Percentiles rank a stretch among this genome's conserved stretches.
Conservation (phyloP, 2,113 vertebrate genomes). For the Nicator chloris region DNA sequence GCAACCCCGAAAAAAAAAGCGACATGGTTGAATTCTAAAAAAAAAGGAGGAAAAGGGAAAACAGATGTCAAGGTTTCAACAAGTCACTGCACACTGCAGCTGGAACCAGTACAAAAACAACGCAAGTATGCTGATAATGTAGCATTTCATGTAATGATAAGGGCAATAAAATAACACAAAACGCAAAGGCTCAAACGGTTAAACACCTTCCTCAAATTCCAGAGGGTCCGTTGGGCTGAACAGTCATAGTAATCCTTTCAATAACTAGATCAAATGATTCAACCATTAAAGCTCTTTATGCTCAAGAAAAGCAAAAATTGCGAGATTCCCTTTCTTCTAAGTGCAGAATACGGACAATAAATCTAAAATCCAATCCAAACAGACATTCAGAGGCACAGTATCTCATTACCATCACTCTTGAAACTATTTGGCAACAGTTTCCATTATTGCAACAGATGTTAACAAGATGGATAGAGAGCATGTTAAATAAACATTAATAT, state of each 20-base stretch:
- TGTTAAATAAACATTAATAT: conserved; percentile 29
- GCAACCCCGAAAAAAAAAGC: not conserved
- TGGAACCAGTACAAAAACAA: conserved; percentile 29
- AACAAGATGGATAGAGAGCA: conserved; percentile 17
- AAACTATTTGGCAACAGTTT: conserved; percentile 22
- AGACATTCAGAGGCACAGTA: not conserved
- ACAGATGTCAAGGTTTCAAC: conserved; percentile 46
- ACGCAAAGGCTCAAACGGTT: not conserved
- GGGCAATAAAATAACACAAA: conserved; percentile 46
- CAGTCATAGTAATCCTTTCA: conserved; percentile 2
- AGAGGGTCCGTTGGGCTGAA: not conserved
- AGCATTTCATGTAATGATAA: conserved; percentile 31
- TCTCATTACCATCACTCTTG: not conserved
- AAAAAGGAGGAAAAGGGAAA: conserved; percentile 28
- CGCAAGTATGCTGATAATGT: not conserved
- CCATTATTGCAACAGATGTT: conserved; percentile 25
- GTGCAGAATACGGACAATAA: not conserved
- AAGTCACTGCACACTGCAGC: not conserved
- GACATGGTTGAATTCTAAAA: conserved; percentile 33
- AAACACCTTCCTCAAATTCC: conserved; percentile 26
- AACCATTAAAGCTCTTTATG: not conserved
- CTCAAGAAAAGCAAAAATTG: conserved; percentile 6
- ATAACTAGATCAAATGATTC: conserved; percentile 8
- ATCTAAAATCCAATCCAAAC: conserved; percentile 6
- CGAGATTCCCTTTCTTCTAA: not conserved